Base-by-base conservation (phyloP, 2,113 vertebrate genomes). In the Microtus richardsoni region DNA sequence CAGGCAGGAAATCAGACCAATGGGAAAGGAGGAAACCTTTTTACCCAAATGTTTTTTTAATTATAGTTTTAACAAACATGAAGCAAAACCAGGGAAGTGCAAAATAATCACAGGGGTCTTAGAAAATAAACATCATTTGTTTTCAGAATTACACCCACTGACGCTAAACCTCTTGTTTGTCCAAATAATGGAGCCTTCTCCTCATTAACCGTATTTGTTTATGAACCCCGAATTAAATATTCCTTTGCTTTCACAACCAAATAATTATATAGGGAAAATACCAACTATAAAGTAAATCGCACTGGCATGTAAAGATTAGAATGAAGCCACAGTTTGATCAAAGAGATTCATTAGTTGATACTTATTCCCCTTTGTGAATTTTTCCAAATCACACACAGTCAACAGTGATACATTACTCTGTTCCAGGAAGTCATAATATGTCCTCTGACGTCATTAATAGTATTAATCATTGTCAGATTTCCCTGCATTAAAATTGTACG, bases 21-120 rank as follows among this genome's bases (percentile, higher is more conserved):
- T 84, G 88, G 94, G 91, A 91, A 96, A 92, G 89, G 70, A 96
- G 73, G 30, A 88, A 91, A 21, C 1, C 66, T 90, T 92, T 95
- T 97, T 94, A 91, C 88, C 92, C 94, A 94, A 96, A 97, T 97
- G 94, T 87, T 64, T 93, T 97, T 98, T 98, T 97, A 97, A 97
- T 97, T 97, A 96, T 80, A 89, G 82, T 92, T 93, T 95, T 97
- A 96, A 95, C 95, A 96, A 96, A 95, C 82, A 96, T 86, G 91
- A 94, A 96, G 47, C 85, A 97, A 97, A 96, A 91, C 47, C 91
- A 93, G 77, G 66, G 82, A 95, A 97, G 70, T 47, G 26, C 54
- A 97, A 83, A 96, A 79, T 96, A 96, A 96, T 93, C 94, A 79
- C 93, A 83, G 64, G 92, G 92, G 47, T 94, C 77, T 88, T 68